Evolutionary conservation across 2,113 vertebrate genomes (phyloP).

Genomic region (Rhizomys pruinosus): DNA sequence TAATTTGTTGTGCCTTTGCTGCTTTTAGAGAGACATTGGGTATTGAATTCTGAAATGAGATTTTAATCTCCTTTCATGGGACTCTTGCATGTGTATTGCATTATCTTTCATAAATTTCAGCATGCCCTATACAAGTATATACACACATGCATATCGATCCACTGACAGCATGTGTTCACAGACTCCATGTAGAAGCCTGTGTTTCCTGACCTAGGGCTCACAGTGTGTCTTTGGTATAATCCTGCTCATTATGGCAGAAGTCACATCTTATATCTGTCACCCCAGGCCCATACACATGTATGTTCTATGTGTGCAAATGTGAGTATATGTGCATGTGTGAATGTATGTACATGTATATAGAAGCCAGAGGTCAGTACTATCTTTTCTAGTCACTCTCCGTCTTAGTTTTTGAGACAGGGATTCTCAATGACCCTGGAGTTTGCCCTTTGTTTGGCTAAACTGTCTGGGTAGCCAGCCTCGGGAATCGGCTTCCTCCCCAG

Average conservation of each 20-base stretch:
- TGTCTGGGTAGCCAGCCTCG: not conserved
- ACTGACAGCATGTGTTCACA: not conserved
- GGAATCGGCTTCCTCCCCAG: not conserved
- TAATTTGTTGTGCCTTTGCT: slow-evolving; percentile 78
- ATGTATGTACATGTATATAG: not conserved
- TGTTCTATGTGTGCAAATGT: not conserved
- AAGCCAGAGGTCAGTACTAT: not conserved
- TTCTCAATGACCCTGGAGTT: not conserved
- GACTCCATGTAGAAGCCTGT: not conserved
- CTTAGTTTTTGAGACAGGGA: no score
- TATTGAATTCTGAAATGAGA: slow-evolving; percentile 72
- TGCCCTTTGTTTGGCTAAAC: not conserved
- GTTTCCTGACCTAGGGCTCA: not conserved
- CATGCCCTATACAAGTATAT: not conserved
- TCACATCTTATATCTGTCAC: rapidly evolving
- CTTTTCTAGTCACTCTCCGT: not conserved
- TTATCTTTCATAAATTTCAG: slow-evolving; percentile 39
- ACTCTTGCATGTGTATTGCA: not conserved
- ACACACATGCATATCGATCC: not conserved
- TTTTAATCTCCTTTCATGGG: slow-evolving; percentile 68
- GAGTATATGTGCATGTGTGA: not conserved
- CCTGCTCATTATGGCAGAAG: rapidly evolving
- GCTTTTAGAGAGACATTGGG: slow-evolving; percentile 60
- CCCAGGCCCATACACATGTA: no score
- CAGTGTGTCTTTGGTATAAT: no score